phyloP scores from a whole-genome alignment of 92 coral and sea anemone species.

The Parazoanthus swiftii region DNA sequence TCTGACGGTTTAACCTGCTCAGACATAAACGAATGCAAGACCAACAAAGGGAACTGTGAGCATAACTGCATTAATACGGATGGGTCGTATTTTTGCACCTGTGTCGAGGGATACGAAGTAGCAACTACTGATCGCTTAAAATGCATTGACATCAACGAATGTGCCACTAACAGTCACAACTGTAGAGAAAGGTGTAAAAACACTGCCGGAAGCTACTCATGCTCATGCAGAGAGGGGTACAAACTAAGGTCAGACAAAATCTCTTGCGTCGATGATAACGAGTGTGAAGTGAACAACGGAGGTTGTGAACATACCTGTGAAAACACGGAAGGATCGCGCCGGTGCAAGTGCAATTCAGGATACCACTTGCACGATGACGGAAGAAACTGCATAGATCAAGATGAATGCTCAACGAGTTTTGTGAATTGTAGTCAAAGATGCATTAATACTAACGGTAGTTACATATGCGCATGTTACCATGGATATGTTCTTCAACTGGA shows the following conservation, averaged over 20 bases:
- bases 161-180: slow-evolving; percentile 1
- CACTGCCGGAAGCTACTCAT: slow-evolving; percentile 47
- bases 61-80: slow-evolving; percentile 30
- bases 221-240: slow-evolving; percentile 46
- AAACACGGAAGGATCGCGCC: slow-evolving; percentile 13
- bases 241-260: slow-evolving; percentile 39
- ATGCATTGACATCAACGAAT: slow-evolving; percentile 30
- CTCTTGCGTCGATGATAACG: slow-evolving; percentile 47
- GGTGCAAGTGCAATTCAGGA: slow-evolving; percentile 7
- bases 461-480: slow-evolving; percentile 40
- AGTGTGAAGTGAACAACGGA: slow-evolving; percentile 21
- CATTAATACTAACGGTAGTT: slow-evolving; percentile 51
- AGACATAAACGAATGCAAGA: slow-evolving; percentile 31
- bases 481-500: slow-evolving; percentile 45
- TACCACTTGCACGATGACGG: slow-evolving; percentile 13
- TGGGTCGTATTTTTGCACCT: slow-evolving; percentile 30
- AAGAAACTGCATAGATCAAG: slow-evolving; percentile 10
- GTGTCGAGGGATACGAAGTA: slow-evolving; percentile 9
- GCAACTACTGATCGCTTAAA: neutral
- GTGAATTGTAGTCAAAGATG: slow-evolving; percentile 45
- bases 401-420: slow-evolving; percentile 37
- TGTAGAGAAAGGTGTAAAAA: slow-evolving; percentile 34
- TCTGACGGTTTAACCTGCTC: slow-evolving; percentile 40
- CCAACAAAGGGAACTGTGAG: neutral
- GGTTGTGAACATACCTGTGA: slow-evolving; percentile 8